Evolutionary conservation across 2,797 vertebrate genomes (phyloP).

Genomic region (Cichlasoma orientale): DNA sequence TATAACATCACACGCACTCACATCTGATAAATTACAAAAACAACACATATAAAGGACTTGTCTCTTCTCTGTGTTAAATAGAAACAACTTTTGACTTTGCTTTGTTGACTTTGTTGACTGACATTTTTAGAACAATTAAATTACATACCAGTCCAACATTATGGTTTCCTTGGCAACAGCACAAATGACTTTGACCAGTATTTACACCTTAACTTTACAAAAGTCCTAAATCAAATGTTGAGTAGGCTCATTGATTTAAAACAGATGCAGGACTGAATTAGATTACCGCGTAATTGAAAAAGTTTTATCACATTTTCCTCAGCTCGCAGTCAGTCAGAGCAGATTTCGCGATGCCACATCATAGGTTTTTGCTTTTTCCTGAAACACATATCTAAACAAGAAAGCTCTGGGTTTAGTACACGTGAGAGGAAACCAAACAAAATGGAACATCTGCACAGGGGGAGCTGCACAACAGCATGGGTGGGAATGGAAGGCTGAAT

Average conservation of each 20-base stretch:
- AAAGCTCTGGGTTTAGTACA: not conserved
- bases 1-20: not conserved
- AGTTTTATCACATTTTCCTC: not conserved
- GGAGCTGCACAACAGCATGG: conserved; percentile 25
- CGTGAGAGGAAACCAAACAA: conserved; percentile 1
- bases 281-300: not conserved
- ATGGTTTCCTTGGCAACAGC: conserved; percentile 59
- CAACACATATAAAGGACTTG: not conserved
- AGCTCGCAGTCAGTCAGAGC: not conserved
- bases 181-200: conserved; percentile 24
- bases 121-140: conserved; percentile 40
- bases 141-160: conserved; percentile 10
- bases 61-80: not conserved
- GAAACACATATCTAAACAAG: not conserved
- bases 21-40: not conserved
- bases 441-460: conserved; percentile 19
- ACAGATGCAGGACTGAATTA: not conserved
- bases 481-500: conserved; percentile 30
- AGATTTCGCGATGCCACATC: not conserved
- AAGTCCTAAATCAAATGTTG: conserved; percentile 2
- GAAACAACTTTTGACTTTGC: not conserved
- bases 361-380: not conserved
- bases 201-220: conserved; percentile 9
- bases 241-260: not conserved
- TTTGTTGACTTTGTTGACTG: not conserved